Evolutionary conservation across 1,140 invertebrate genomes (phyloP).

Genomic region (Cherax quadricarinatus): DNA sequence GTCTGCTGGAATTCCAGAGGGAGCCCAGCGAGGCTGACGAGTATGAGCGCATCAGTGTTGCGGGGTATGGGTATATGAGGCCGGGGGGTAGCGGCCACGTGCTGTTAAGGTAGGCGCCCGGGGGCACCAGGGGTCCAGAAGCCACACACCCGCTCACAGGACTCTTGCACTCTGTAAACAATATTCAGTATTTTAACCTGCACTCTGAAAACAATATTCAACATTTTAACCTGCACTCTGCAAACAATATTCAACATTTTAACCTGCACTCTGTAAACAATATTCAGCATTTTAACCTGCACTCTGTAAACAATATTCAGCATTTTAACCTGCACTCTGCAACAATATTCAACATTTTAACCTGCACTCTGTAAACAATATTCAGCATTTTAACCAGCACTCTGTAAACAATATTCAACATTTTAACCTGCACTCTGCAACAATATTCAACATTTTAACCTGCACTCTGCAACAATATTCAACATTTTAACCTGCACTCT

Average conservation of each 20-base stretch:
- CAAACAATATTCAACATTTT: neutral
- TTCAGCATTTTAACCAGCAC: neutral
- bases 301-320: neutral
- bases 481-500: neutral
- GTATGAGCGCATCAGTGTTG: conserved; percentile 56
- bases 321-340: conserved; percentile 51
- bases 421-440: conserved; percentile 5
- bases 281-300: neutral
- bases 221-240: conserved; percentile 22
- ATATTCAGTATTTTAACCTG: neutral
- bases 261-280: conserved; percentile 20
- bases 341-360: neutral
- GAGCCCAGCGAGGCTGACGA: conserved; percentile 53
- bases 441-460: too few relatives aligned
- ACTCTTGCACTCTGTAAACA: conserved; percentile 44
- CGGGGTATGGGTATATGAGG: conserved; percentile 58
- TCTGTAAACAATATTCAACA: conserved; percentile 1
- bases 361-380: neutral
- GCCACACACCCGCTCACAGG: conserved; percentile 33
- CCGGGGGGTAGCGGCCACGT: conserved; percentile 47
- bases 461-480: conserved; percentile 23
- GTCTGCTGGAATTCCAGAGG: conserved; percentile 38
- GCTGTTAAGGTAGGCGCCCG: conserved; percentile 41
- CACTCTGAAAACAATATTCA: conserved; percentile 1
- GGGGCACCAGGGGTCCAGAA: conserved; percentile 28